Conservation (phyloP, 30 jellyfish, hydroid and myxozoan species). For the Clytia hemisphaerica region DNA sequence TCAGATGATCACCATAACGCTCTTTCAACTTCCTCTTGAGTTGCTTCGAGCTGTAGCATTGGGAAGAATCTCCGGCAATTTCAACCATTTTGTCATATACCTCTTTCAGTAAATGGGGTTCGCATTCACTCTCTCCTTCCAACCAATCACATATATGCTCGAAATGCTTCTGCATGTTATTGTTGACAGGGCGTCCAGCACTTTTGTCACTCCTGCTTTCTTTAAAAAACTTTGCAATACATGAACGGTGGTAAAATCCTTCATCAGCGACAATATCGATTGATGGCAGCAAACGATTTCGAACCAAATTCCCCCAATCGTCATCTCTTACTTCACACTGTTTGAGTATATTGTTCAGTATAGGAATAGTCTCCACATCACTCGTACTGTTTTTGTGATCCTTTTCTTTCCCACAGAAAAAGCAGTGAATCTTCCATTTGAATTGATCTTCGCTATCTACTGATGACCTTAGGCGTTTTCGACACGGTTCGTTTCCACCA, state of each 20-base stretch:
- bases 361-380: too few relatives aligned
- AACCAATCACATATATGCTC: slow-evolving; percentile 28
- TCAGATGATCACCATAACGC: slow-evolving; percentile 25
- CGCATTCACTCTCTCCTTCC: slow-evolving; percentile 27
- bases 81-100: neutral
- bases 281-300: neutral
- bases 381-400: too few relatives aligned
- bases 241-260: slow-evolving; percentile 32
- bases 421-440: too few relatives aligned
- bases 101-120: slow-evolving; percentile 6
- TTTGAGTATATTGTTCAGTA: too few relatives aligned
- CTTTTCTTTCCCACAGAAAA: too few relatives aligned
- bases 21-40: slow-evolving; percentile 9
- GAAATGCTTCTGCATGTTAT: neutral
- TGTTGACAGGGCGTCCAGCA: slow-evolving; percentile 22
- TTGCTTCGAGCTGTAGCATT: neutral
- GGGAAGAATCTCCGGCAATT: too few relatives aligned
- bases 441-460: too few relatives aligned
- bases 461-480: too few relatives aligned
- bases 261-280: slow-evolving; percentile 33
- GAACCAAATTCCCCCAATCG: slow-evolving; percentile 22
- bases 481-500: too few relatives aligned
- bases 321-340: too few relatives aligned
- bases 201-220: neutral
- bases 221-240: slow-evolving; percentile 11